Percentiles rank a stretch among this genome's conserved stretches.
Evolutionary conservation across 2,113 vertebrate species (phyloP).

Genomic region (Antennarius striatus): DNA sequence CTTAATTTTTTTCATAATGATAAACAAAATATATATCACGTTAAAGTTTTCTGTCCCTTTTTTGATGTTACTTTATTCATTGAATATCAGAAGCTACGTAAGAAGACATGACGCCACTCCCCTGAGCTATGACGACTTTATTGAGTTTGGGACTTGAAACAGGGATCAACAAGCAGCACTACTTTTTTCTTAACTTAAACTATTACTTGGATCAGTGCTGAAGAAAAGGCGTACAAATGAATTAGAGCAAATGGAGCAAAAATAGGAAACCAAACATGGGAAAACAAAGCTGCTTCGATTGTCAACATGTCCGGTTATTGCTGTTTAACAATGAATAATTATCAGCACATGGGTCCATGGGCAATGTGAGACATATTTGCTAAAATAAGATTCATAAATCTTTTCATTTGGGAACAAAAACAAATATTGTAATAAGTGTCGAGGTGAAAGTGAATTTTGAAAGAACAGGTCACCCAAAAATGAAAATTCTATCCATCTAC

Average conservation of each 20-base stretch:
- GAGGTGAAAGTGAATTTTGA: too few relatives aligned
- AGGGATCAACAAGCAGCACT: constrained; percentile 23
- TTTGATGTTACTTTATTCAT: too few relatives aligned
- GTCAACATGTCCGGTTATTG: constrained; percentile 61
- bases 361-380: not conserved
- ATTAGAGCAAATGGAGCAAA: not conserved
- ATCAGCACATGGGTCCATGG: not conserved
- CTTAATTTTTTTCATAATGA: too few relatives aligned
- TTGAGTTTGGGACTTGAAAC: constrained; percentile 37
- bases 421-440: not conserved
- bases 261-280: not conserved
- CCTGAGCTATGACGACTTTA: constrained; percentile 64
- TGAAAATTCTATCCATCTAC: too few relatives aligned
- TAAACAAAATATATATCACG: too few relatives aligned
- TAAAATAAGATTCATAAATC: not conserved
- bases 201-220: constrained; percentile 6
- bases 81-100: not conserved
- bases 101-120: constrained; percentile 23
- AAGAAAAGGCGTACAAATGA: not conserved
- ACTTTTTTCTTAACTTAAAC: constrained; percentile 6
- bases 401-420: not conserved
- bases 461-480: too few relatives aligned
- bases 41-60: too few relatives aligned
- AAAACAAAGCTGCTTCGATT: constrained; percentile 28
- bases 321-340: constrained; percentile 8